Base-by-base conservation (phyloP, 2,797 vertebrate species). In the Phaenicophaeus curvirostris region DNA sequence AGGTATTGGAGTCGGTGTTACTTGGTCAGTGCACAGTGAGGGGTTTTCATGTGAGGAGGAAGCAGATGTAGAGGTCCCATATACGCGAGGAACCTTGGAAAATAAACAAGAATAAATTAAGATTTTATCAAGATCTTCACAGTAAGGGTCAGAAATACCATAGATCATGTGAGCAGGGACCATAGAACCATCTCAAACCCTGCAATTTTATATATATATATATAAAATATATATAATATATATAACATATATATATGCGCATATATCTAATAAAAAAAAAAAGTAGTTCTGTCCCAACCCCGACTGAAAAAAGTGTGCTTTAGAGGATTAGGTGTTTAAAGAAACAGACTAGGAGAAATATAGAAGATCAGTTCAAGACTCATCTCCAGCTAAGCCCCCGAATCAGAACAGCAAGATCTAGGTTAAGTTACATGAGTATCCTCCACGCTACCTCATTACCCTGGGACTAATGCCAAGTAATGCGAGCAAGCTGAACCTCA, bases 71-170 rank as follows among this genome's bases (percentile, higher is more conserved):
- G 83, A 33, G 74, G 79, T 93, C 58, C 78, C 77, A 69, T 21
- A 35, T 16, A 73, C 25, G 41, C 80, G 65, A 73, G 87, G 71
- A 77, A 95, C 95, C 98, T 98, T 65, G 55, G 78, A 90, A 91
- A 82, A 83, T 65, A 6, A 79, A 62, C 33, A 37, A 24, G 18
- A 35, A n/a, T 46, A 85, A 85, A 68, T 39, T 48, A 55, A 72
- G 30, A 67, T 71, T 57, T 68, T 24, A 48, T 25, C 37, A 61
- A 79, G 28, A 41, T 62, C 46, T 73, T 42, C 35, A 81, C 5
- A 55, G 39, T 73, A 79, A 89, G 42, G 17, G 11, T 75, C 48
- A 55, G 59, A 89, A 61, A 53, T 71, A 69, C 16, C 62, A 69
- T 0, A 54, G 15, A 35, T 57, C 9, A n/a, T 15, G 21, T 35